These are phyloP conservation scores for Leucophora obtusa DNA, from an alignment of 2,888 invertebrate species.

Conservation along the genomic window DNA sequence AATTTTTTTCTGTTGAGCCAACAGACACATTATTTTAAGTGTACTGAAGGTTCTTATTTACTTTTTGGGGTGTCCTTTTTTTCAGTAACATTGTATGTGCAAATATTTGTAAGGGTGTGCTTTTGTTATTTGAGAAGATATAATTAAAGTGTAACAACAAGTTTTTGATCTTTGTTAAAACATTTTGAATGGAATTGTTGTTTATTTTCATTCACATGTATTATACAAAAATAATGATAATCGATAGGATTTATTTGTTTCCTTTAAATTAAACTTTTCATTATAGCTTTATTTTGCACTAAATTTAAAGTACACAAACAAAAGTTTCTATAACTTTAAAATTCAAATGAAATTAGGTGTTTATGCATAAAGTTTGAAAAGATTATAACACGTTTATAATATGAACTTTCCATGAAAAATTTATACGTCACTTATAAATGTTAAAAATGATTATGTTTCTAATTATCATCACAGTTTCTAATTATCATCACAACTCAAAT, in stretches of 20 bases:
- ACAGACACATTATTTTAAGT: no score
- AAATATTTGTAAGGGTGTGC: not conserved
- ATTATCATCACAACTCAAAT: no score
- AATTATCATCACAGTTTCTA: no score
- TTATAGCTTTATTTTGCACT: not conserved
- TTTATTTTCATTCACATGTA: not conserved
- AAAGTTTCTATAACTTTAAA: not conserved
- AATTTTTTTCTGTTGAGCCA: no score
- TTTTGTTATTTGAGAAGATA: not conserved
- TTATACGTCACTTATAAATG: no score
- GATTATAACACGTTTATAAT: no score
- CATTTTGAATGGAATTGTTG: not conserved
- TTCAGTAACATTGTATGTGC: not conserved
- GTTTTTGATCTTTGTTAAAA: constrained; percentile 4
- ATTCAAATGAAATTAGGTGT: no score
- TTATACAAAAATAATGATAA: not conserved
- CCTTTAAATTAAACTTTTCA: not conserved
- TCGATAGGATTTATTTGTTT: not conserved
- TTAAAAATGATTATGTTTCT: no score
- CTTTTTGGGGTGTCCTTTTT: not conserved
- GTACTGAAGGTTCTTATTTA: no score
- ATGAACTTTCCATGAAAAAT: no score
- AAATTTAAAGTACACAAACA: not conserved
- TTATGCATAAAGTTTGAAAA: no score
- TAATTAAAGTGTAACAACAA: not conserved